These are phyloP conservation scores for Dipodomys ordii DNA, from an alignment of 2,113 vertebrate species.

Conservation along the genomic window DNA sequence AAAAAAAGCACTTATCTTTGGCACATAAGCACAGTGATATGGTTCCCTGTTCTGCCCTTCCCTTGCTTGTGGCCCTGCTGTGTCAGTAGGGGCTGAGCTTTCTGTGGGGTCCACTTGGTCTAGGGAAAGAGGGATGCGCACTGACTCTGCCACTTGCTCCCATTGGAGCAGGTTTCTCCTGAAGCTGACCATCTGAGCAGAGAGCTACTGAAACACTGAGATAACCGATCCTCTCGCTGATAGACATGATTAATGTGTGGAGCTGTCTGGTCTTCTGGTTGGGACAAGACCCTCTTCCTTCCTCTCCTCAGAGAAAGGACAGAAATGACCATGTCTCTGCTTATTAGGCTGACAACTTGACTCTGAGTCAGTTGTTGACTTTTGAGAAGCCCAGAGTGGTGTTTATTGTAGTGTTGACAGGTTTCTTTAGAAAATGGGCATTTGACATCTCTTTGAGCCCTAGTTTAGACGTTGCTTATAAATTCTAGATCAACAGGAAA, in stretches of 20 bases:
- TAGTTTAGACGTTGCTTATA: not conserved
- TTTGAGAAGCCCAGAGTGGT: not conserved
- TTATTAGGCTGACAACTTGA: not conserved
- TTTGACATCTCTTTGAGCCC: not conserved
- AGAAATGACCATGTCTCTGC: not conserved
- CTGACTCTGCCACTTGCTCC: not conserved
- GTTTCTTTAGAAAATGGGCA: not conserved
- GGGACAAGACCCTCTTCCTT: not conserved
- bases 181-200: too few relatives aligned
- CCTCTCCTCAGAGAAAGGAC: not conserved
- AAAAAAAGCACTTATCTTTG: not conserved
- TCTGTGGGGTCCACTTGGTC: not conserved
- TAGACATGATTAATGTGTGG: not conserved
- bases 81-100: not conserved
- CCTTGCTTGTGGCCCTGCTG: not conserved
- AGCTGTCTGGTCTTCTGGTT: not conserved
- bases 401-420: not conserved
- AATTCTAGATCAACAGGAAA: constrained; percentile 1
- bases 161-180: not conserved
- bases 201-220: not conserved
- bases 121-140: not conserved
- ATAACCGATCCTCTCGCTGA: not conserved
- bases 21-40: rapidly evolving
- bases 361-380: not conserved
- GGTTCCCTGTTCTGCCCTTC: not conserved